phyloP scores from a whole-genome alignment of 2,888 invertebrate species.

The Eustalomyia histrio region DNA sequence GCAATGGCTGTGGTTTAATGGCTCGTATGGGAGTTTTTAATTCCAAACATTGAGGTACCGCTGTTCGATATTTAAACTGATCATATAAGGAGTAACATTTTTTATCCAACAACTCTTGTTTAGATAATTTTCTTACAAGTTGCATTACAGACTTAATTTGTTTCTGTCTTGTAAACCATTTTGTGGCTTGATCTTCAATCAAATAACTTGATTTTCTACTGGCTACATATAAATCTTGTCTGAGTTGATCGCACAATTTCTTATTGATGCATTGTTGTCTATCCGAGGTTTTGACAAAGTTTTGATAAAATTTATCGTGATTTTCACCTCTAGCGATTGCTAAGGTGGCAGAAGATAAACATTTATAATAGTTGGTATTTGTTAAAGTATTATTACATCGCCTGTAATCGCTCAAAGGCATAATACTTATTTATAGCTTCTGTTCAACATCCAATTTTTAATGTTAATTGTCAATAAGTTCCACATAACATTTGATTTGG shows the following conservation, averaged over 20 bases:
- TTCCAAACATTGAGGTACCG: constrained; percentile 18
- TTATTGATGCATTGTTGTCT: not conserved
- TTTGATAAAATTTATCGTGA: too few species aligned
- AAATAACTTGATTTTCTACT: constrained; percentile 48
- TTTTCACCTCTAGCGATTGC: too few species aligned
- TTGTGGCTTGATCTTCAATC: constrained; percentile 61
- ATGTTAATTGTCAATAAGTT: too few species aligned
- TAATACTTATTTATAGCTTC: too few species aligned
- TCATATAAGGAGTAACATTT: constrained; percentile 9
- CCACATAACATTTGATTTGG: too few species aligned
- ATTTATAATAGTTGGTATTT: too few species aligned
- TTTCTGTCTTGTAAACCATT: constrained; percentile 60
- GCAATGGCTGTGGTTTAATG: not conserved
- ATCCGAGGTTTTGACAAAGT: too few species aligned
- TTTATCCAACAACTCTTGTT: not conserved
- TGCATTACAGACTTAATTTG: not conserved
- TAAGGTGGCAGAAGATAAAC: too few species aligned
- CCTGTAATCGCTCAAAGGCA: too few species aligned
- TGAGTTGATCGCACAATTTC: not conserved
- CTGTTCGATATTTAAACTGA: constrained; percentile 11
- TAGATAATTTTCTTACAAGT: not conserved
- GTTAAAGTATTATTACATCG: too few species aligned
- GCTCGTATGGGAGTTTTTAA: constrained; percentile 30
- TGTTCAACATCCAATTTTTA: too few species aligned
- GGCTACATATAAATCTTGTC: not conserved